Percentiles rank a stretch among this genome's conserved stretches.
Conservation (phyloP, 2,797 vertebrate species). For the Luscinia megarhynchos region DNA sequence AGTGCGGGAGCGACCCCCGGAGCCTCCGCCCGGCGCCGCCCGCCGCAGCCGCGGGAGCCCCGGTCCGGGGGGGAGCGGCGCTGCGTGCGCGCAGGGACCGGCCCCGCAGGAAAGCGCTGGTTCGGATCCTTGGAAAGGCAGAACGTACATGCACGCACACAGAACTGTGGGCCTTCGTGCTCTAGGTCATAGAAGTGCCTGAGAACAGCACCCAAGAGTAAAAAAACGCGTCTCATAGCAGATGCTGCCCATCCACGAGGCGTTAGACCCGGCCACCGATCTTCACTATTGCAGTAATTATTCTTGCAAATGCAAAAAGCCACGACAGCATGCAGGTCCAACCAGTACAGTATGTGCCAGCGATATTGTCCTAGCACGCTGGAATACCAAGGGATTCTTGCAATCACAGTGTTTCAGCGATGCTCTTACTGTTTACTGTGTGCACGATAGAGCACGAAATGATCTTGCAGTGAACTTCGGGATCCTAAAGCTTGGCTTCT, state of each 20-base stretch:
- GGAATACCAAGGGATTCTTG: background rate
- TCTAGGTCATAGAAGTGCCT: background rate
- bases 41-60: background rate
- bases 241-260: background rate
- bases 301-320: background rate
- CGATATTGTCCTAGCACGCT: accelerated
- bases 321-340: accelerated
- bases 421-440: accelerated
- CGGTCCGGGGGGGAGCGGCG: background rate
- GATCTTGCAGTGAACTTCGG: background rate
- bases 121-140: background rate
- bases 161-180: background rate
- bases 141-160: accelerated
- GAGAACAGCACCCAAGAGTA: background rate
- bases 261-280: accelerated
- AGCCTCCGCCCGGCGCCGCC: background rate
- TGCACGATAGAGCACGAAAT: accelerated
- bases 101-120: accelerated
- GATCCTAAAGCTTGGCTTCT: background rate
- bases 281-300: accelerated
- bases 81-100: background rate
- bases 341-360: accelerated
- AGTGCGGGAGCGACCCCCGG: background rate
- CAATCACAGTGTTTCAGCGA: background rate
- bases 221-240: background rate